Percentiles rank a stretch among this genome's conserved stretches.
These are phyloP conservation scores for Sarcophaga variegata DNA, from an alignment of 2,888 invertebrate genomes.

Conservation along the genomic window DNA sequence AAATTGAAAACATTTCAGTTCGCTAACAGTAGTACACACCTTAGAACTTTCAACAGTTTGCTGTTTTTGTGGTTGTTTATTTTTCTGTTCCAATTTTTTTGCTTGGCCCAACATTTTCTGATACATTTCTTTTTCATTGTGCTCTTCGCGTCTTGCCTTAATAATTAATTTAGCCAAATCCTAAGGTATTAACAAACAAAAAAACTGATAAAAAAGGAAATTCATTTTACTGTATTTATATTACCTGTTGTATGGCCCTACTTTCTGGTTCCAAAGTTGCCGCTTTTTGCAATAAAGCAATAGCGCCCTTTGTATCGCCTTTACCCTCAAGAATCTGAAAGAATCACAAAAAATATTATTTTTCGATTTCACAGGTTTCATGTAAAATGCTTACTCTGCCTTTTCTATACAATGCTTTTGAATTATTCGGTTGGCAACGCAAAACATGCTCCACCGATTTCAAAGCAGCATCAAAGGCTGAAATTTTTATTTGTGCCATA, in stretches of 20 bases:
- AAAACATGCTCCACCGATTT: slow-evolving; percentile 92
- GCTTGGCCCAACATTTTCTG: slow-evolving; percentile 86
- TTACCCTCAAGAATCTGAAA: slow-evolving; percentile 85
- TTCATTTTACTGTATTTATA: background rate
- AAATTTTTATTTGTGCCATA: slow-evolving; percentile 94
- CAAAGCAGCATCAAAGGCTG: slow-evolving; percentile 92
- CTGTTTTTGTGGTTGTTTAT: slow-evolving; percentile 76
- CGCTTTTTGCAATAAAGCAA: slow-evolving; percentile 85
- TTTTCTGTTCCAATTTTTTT: slow-evolving; percentile 81
- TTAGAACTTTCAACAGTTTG: slow-evolving; percentile 79
- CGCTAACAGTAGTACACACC: slow-evolving; percentile 69
- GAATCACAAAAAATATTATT: background rate
- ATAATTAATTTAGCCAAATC: slow-evolving; percentile 84
- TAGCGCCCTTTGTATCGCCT: slow-evolving; percentile 87
- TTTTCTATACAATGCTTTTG: slow-evolving; percentile 95
- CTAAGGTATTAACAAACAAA: slow-evolving; percentile 55
- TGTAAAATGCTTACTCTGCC: slow-evolving; percentile 83
- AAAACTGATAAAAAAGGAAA: background rate
- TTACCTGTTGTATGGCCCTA: slow-evolving; percentile 83
- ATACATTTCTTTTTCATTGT: slow-evolving; percentile 86
- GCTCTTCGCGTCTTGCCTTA: slow-evolving; percentile 84
- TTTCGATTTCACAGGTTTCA: background rate
- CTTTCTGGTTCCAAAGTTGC: slow-evolving; percentile 86
- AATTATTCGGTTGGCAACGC: slow-evolving; percentile 92
- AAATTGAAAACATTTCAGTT: background rate